Evolutionary conservation across 1,140 invertebrate species (phyloP), one percentile per base, ranked within the genome.

Genomic region (Lepidurus couesii): DNA sequence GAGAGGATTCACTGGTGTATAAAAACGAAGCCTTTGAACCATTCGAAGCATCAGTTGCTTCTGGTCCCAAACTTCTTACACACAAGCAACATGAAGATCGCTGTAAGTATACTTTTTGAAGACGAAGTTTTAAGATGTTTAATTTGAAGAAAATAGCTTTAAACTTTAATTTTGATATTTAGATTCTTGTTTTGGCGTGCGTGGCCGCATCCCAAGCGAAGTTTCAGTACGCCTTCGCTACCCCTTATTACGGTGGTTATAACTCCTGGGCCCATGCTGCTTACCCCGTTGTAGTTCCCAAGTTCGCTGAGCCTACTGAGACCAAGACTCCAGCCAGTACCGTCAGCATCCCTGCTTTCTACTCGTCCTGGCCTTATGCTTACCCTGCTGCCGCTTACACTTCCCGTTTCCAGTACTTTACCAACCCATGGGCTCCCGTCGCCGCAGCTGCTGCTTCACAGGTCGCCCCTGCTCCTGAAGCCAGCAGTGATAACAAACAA

Each of bases 241-340:
- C 53, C 21, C 53, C 53, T 65, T 65, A 65, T 21, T 16, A 13
- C 13, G 16, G n/a, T 65, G 76, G 82, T 81, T 83, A 80, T 79
- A 81, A 82, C 80, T 84, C 81, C 80, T 81, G 81, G 74, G 80
- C 80, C 34, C 81, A 78, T 47, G 78, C 80, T 80, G 83, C 82
- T 83, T 82, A 85, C 82, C 42, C 79, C 13, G 78, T 47, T 11
- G 45, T 44, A n/a, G 76, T 42, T 53, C 86, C 86, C 83, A 85
- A 82, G 75, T 81, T 85, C 77, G 85, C 83, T 82, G 84, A 82
- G 76, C 81, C 84, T 44, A 83, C 84, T 80, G 83, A 85, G 83
- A 86, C 81, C 82, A 83, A 84, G 53, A 84, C 82, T 80, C 84
- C 85, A 81, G 85, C 84, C 77, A 82, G 85, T 81, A 83, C 83